Evolutionary conservation across 2,113 vertebrate species (phyloP), one percentile per base, ranked within the genome.

Genomic region (Lycocorax pyrrhopterus): DNA sequence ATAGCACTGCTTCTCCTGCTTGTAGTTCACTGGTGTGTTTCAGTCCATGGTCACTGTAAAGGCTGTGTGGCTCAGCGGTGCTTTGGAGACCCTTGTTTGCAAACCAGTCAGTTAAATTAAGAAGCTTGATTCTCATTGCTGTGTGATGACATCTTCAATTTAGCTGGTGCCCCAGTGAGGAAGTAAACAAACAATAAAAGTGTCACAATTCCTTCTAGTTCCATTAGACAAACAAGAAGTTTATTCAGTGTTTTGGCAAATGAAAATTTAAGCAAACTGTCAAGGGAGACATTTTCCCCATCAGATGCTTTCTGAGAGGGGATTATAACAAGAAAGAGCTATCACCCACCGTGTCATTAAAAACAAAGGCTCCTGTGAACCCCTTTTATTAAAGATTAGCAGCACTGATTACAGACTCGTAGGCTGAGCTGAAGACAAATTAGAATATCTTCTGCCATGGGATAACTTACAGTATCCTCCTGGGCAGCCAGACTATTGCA

Each of bases 161-260:
- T 94, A 92, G 83, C 79, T 67, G 64, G 93, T 95, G 83, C 75
- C 64, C 94, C 90, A 89, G 59, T 84, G 94, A 95, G 94, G 92
- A 96, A 84, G 90, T 90, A 97, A 96, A 96, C 93, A 97, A 96
- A 96, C 94, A 95, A 96, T 97, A 95, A 94, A 96, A 95, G 88
- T 96, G 96, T 96, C 96, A 97, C 94, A 95, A 92, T 94, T 94
- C 90, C 89, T 96, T 95, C 96, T 64, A 68, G 80, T 92, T 93
- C 77, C 88, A 84, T 97, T 97, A 96, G 90, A 96, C 93, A 97
- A 95, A 96, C 93, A 96, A 96, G 96, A 92, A 94, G 88, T 97
- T 96, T 94, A 96, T 95, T 93, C 94, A 93, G 80, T 18, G 9
- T 90, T 96, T 93, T 95, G 93, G 93, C 90, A 95, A 96, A 96